Conservation (phyloP, 2,888 invertebrate genomes). For the Sarcophaga variegata region DNA sequence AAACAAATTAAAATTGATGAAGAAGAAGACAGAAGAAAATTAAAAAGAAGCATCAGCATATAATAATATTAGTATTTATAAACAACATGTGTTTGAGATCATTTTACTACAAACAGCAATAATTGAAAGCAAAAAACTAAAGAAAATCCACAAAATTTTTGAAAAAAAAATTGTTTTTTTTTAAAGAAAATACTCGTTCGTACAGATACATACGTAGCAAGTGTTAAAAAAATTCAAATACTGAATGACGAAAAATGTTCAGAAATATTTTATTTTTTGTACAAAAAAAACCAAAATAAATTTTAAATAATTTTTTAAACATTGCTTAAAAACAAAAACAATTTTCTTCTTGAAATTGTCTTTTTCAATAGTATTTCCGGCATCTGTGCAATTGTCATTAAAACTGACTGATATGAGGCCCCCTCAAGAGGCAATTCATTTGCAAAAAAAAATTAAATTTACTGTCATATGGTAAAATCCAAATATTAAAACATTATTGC, state of each 20-base stretch:
- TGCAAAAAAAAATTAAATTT: background rate
- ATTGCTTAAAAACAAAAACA: background rate
- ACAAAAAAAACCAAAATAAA: too few species aligned
- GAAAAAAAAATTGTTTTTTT: background rate
- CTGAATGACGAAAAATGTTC: too few species aligned
- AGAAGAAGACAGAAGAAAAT: too few species aligned
- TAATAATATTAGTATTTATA: background rate
- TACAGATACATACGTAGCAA: too few species aligned
- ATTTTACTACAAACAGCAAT: constrained; percentile 21
- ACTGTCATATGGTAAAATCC: too few species aligned
- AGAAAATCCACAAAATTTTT: constrained; percentile 1
- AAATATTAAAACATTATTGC: too few species aligned
- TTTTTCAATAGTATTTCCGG: constrained; percentile 59
- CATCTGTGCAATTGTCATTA: constrained; percentile 55
- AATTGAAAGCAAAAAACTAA: constrained; percentile 19
- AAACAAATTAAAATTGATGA: too few species aligned
- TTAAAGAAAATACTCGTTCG: background rate
- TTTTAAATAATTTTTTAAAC: too few species aligned
- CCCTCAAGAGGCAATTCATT: background rate
- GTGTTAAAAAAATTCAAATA: too few species aligned
- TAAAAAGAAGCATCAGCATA: too few species aligned
- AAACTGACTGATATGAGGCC: background rate
- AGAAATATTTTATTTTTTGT: too few species aligned
- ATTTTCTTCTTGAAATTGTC: background rate
- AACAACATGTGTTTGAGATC: constrained; percentile 31